Evolutionary conservation across 2,113 vertebrate genomes (phyloP).

Genomic region (Perca schrenkii): DNA sequence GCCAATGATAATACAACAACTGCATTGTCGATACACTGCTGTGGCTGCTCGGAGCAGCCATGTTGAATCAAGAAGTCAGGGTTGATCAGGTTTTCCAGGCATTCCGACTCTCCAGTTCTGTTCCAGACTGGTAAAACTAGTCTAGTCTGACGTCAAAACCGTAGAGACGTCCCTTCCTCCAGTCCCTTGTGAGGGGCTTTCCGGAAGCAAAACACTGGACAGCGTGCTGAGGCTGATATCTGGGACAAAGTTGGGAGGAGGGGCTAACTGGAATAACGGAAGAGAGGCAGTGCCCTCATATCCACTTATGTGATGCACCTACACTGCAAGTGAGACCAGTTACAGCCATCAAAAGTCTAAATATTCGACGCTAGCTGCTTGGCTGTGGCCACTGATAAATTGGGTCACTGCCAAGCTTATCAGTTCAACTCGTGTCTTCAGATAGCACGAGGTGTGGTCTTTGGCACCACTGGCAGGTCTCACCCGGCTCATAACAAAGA

Average conservation of each 20-base stretch:
- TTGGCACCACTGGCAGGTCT: too few relatives aligned
- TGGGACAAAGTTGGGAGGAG: slow-evolving; percentile 19
- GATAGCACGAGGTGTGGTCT: background rate
- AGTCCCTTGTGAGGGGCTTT: background rate
- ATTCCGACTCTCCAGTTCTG: too few relatives aligned
- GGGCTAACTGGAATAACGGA: background rate
- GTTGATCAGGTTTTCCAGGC: too few relatives aligned
- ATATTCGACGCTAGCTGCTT: background rate
- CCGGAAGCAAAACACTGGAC: slow-evolving; percentile 36
- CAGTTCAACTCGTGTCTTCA: too few relatives aligned
- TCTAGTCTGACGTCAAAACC: background rate
- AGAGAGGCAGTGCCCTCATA: background rate
- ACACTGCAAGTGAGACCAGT: background rate
- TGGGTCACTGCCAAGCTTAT: background rate
- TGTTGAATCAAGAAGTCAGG: too few relatives aligned
- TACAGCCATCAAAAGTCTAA: background rate
- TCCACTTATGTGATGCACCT: background rate
- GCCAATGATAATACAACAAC: background rate
- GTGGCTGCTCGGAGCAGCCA: too few relatives aligned
- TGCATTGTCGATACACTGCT: background rate
- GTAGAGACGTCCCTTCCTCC: too few relatives aligned
- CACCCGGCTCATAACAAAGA: slow-evolving; percentile 38
- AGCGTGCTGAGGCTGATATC: background rate
- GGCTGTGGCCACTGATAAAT: too few relatives aligned
- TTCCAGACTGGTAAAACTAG: too few relatives aligned